Evolutionary conservation across 1,140 invertebrate genomes (phyloP).

Genomic region (Zaprionus inermis): DNA sequence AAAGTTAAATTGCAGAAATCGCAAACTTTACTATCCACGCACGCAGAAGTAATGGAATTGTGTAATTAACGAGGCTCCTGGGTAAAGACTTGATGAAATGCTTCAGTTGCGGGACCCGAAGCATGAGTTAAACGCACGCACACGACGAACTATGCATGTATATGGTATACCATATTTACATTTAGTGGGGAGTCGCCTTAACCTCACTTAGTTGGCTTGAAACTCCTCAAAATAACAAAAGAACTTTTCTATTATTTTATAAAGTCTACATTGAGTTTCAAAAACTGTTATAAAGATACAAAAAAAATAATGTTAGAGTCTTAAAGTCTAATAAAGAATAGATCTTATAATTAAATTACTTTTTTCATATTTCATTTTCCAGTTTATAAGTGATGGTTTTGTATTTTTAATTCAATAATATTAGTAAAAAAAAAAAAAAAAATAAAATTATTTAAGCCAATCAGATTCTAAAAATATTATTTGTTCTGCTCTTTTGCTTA

Average conservation of each 20-base stretch:
- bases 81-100: conserved; percentile 64
- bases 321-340: neutral
- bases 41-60: conserved; percentile 75
- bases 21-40: conserved; percentile 66
- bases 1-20: conserved; percentile 77
- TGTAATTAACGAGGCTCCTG: conserved; percentile 73
- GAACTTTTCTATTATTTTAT: neutral
- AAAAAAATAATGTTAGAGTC: neutral
- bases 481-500: too few species aligned
- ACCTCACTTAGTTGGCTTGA: neutral
- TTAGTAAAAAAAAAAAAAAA: too few species aligned
- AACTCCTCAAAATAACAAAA: neutral
- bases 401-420: too few species aligned
- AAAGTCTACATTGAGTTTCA: neutral
- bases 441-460: too few species aligned
- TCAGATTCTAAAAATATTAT: too few species aligned
- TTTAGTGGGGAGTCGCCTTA: too few species aligned
- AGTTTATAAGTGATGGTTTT: too few species aligned
- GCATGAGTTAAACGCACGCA: conserved; percentile 20
- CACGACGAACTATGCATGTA: neutral
- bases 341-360: neutral
- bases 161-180: neutral
- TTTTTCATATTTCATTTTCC: neutral
- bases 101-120: conserved; percentile 7
- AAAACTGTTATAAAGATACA: neutral